Evolutionary conservation across 2,797 vertebrate genomes (phyloP).

Genomic region (Tolypeutes matacus): DNA sequence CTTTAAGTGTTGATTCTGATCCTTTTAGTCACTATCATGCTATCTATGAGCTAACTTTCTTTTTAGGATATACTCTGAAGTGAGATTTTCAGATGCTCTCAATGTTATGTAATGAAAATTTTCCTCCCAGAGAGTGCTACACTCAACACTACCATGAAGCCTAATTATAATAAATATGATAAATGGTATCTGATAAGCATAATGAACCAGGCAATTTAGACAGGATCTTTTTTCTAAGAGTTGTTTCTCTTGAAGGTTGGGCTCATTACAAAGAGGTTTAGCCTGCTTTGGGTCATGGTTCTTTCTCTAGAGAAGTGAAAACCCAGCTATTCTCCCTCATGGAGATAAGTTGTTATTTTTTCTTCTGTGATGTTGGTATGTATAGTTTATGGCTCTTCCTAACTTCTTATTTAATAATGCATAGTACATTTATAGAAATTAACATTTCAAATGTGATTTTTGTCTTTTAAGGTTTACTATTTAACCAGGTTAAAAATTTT

Average conservation of each 20-base stretch:
- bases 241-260: neutral
- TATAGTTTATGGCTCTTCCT: neutral
- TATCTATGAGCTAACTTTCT: neutral
- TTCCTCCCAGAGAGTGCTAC: neutral
- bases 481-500: slow-evolving; percentile 43
- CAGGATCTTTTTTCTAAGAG: neutral
- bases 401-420: neutral
- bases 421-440: slow-evolving; percentile 39
- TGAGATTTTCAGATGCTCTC: slow-evolving; percentile 22
- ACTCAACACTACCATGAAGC: neutral
- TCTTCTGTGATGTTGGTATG: neutral
- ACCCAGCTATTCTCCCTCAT: neutral
- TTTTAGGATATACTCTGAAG: neutral
- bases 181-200: neutral
- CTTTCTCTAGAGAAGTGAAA: neutral
- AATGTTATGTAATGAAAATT: slow-evolving; percentile 42
- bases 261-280: neutral
- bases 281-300: neutral
- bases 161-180: neutral
- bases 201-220: neutral
- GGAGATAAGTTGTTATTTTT: neutral
- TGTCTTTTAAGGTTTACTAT: neutral
- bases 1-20: slow-evolving; percentile 56
- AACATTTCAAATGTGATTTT: slow-evolving; percentile 48
- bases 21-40: neutral